phyloP scores from a whole-genome alignment of 1,140 invertebrate species.

The Philopotamus ludificatus region DNA sequence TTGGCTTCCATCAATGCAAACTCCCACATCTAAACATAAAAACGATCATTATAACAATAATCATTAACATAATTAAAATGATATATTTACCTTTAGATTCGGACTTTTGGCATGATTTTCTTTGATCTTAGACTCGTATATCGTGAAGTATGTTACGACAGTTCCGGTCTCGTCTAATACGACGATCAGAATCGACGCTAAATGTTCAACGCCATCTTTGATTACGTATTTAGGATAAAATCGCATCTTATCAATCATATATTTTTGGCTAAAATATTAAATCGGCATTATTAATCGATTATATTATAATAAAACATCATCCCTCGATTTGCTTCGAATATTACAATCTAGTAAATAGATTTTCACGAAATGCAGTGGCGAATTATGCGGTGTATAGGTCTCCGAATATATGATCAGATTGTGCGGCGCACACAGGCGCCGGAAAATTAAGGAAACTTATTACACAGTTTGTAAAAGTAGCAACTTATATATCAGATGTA shows the following conservation, averaged over 20 bases:
- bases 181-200: slow-evolving; percentile 43
- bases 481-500: no score
- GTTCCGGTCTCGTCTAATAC: slow-evolving; percentile 49
- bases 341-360: no score
- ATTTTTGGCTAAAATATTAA: slow-evolving; percentile 45
- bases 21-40: slow-evolving; percentile 45
- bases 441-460: no score
- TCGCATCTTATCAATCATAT: slow-evolving; percentile 47
- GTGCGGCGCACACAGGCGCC: no score
- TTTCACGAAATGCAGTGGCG: no score
- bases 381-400: no score
- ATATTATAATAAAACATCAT: no score
- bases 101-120: not conserved
- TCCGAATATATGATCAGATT: no score
- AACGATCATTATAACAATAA: not conserved
- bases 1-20: slow-evolving; percentile 49
- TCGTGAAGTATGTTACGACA: slow-evolving; percentile 44
- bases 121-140: slow-evolving; percentile 31
- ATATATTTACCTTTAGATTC: not conserved
- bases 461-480: no score
- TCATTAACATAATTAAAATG: no score
- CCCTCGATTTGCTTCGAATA: no score
- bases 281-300: no score
- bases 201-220: slow-evolving; percentile 40
- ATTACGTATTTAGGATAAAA: slow-evolving; percentile 41